These are phyloP conservation scores for Calyptomena viridis DNA, from an alignment of 2,113 vertebrate species.

Conservation along the genomic window DNA sequence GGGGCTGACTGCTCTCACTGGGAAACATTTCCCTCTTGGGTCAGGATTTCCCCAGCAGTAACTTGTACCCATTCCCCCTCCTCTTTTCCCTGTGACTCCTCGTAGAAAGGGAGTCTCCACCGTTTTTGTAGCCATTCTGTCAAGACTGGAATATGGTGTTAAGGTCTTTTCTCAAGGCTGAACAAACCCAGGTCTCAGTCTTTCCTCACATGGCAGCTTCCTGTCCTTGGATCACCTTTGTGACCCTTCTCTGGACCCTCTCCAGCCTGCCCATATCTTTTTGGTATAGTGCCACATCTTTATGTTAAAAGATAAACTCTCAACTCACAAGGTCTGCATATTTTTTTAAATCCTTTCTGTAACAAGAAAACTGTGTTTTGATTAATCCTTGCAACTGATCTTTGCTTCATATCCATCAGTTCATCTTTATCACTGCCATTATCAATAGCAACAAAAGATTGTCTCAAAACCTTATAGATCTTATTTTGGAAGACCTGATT, in stretches of 20 bases:
- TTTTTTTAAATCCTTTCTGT: background rate
- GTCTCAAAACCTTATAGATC: background rate
- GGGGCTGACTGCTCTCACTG: background rate
- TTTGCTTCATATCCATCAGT: background rate
- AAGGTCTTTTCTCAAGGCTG: background rate
- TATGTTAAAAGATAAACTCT: rapidly evolving
- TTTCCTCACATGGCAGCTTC: background rate
- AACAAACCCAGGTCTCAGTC: background rate
- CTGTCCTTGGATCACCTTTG: background rate
- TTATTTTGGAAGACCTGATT: background rate
- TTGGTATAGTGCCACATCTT: too few species aligned
- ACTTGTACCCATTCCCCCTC: background rate
- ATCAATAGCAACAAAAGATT: background rate
- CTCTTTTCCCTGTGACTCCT: background rate
- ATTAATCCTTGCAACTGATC: background rate
- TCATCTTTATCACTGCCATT: background rate
- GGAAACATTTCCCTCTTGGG: background rate
- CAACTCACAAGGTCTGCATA: background rate
- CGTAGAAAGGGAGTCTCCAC: background rate
- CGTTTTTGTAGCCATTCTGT: background rate
- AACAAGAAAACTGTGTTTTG: background rate
- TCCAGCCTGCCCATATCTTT: background rate
- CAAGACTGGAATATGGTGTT: background rate
- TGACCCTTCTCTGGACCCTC: background rate
- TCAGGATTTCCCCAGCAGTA: background rate